Conservation (phyloP, 53 echinoderm and acorn worm species). For the Temnopleurus reevesii region DNA sequence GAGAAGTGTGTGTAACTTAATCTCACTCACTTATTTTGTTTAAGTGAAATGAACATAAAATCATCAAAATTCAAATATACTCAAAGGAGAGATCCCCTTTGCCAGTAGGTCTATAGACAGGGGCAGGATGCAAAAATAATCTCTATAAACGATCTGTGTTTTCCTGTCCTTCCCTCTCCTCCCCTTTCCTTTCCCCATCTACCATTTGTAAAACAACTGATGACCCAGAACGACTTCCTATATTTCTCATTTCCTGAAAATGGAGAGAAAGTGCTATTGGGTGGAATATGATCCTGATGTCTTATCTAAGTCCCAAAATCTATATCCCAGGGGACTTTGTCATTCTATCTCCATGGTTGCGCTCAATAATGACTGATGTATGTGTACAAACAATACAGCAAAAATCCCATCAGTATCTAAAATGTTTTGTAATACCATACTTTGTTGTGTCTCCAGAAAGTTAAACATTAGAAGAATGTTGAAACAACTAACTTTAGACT, state of each 20-base stretch:
- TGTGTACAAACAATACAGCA: not conserved
- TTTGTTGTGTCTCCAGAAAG: slow-evolving; percentile 32
- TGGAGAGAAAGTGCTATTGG: not conserved
- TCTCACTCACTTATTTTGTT: too few species aligned
- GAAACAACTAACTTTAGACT: not conserved
- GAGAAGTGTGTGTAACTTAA: too few species aligned
- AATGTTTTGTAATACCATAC: slow-evolving; percentile 20
- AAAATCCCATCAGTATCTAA: not conserved
- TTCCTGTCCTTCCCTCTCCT: not conserved
- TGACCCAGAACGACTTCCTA: slow-evolving; percentile 20
- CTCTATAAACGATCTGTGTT: too few species aligned
- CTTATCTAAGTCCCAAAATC: slow-evolving; percentile 26
- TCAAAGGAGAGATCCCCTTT: too few species aligned
- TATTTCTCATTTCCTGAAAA: slow-evolving; percentile 38
- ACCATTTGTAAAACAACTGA: slow-evolving; percentile 20
- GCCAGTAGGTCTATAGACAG: too few species aligned
- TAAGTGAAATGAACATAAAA: too few species aligned
- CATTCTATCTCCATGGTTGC: slow-evolving; percentile 1
- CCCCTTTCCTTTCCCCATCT: slow-evolving; percentile 1
- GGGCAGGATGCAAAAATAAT: too few species aligned
- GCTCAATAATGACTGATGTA: slow-evolving; percentile 22
- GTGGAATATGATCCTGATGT: not conserved
- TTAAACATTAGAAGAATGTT: slow-evolving; percentile 14
- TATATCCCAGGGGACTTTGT: slow-evolving; percentile 23
- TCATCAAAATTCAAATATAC: too few species aligned